These are phyloP conservation scores for Protosalanx chinensis DNA, from an alignment of 2,797 vertebrate genomes.

Conservation along the genomic window DNA sequence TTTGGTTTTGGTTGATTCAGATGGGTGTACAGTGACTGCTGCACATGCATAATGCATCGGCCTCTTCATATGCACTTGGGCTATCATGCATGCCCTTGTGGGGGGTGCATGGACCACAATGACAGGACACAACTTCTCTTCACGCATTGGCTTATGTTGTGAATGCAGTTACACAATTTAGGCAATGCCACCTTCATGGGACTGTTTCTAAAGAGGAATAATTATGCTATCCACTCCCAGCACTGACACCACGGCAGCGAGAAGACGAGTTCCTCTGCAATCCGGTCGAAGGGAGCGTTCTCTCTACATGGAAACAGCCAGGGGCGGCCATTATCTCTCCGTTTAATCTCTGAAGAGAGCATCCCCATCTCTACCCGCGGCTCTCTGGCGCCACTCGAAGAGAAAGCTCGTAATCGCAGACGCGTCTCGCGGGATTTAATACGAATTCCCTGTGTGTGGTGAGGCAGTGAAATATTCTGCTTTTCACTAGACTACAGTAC, in stretches of 20 bases:
- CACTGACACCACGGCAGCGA: too few relatives aligned
- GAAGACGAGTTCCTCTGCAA: too few relatives aligned
- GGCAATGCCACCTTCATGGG: neutral
- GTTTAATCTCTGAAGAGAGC: slow-evolving; percentile 29
- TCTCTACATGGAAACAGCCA: neutral
- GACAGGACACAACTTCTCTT: slow-evolving; percentile 31
- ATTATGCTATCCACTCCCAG: neutral
- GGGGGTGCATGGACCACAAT: slow-evolving; percentile 66
- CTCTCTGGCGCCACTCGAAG: slow-evolving; percentile 95
- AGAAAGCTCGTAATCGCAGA: slow-evolving; percentile 74
- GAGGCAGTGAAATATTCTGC: slow-evolving; percentile 39
- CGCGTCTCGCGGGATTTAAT: slow-evolving; percentile 52
- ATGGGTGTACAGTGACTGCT: slow-evolving; percentile 81
- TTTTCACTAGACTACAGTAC: slow-evolving; percentile 3
- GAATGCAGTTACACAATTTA: slow-evolving; percentile 13
- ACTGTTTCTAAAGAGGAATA: neutral
- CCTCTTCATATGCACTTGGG: slow-evolving; percentile 88
- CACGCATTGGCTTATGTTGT: neutral
- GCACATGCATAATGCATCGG: slow-evolving; percentile 93
- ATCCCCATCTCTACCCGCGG: slow-evolving; percentile 64
- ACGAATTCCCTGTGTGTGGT: slow-evolving; percentile 32
- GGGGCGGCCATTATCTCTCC: slow-evolving; percentile 8
- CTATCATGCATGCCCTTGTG: slow-evolving; percentile 87
- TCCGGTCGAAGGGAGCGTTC: neutral
- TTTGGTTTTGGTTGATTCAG: slow-evolving; percentile 78